Conservation (phyloP, 1,140 invertebrate genomes). For the Drosophila nigromelanica region DNA sequence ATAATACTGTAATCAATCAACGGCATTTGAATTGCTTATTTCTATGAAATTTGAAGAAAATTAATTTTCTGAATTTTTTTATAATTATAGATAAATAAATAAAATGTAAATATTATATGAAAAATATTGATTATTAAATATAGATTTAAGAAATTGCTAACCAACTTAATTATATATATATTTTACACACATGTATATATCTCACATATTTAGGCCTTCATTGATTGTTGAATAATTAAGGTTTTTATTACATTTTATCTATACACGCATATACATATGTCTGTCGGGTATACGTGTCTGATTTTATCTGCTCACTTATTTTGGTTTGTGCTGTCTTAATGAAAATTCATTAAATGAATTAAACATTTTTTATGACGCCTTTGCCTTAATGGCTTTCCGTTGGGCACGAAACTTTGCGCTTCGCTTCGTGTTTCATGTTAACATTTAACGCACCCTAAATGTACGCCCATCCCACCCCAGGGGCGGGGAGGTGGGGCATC, state of each 20-base stretch:
- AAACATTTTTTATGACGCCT: conserved; percentile 54
- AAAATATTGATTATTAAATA: too few species aligned
- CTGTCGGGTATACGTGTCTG: not conserved
- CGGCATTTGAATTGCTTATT: too few species aligned
- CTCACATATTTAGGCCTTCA: too few species aligned
- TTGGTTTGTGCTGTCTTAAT: conserved; percentile 34
- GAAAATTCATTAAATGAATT: conserved; percentile 52
- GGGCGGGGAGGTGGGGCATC: conserved; percentile 12
- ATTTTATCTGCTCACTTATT: conserved; percentile 34
- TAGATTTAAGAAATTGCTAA: too few species aligned
- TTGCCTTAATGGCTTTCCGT: conserved; percentile 43
- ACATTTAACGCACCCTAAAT: conserved; percentile 67
- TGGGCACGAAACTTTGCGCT: conserved; percentile 38
- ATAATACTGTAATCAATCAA: too few species aligned
- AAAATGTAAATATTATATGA: too few species aligned
- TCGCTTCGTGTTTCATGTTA: conserved; percentile 61
- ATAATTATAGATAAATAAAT: too few species aligned
- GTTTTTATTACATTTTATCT: not conserved
- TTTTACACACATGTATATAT: too few species aligned
- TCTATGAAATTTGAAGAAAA: too few species aligned
- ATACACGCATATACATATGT: not conserved
- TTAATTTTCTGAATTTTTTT: too few species aligned
- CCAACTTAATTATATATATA: too few species aligned
- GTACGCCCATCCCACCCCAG: not conserved
- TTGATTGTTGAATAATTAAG: too few species aligned